These are phyloP conservation scores for Molanna angustata DNA, from an alignment of 2,888 invertebrate genomes.

Conservation along the genomic window DNA sequence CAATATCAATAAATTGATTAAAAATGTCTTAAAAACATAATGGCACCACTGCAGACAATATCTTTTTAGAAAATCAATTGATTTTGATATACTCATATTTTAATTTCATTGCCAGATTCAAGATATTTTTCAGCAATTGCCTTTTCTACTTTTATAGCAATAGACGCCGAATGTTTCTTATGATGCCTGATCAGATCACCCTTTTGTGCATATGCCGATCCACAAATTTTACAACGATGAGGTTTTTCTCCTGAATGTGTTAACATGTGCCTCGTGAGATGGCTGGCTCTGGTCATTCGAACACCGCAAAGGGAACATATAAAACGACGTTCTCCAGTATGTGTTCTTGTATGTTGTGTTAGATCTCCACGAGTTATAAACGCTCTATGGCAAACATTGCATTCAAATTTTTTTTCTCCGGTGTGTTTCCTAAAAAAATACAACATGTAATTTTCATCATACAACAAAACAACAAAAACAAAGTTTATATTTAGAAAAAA, in stretches of 20 bases:
- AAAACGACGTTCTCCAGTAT: conserved; percentile 46
- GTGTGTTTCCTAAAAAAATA: conserved; percentile 44
- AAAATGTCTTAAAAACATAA: no score
- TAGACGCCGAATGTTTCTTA: conserved; percentile 37
- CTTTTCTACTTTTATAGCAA: no score
- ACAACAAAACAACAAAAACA: no score
- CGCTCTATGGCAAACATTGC: conserved; percentile 44
- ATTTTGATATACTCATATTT: no score
- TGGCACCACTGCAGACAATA: no score
- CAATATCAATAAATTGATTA: no score
- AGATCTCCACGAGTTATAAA: conserved; percentile 51
- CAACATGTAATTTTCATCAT: neutral
- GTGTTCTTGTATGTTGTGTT: conserved; percentile 47
- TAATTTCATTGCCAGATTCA: no score
- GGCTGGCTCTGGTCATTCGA: conserved; percentile 45
- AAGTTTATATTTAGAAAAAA: no score
- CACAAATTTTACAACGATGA: conserved; percentile 39
- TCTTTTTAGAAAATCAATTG: no score
- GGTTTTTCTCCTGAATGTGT: conserved; percentile 34
- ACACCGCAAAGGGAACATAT: conserved; percentile 47
- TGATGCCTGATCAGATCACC: conserved; percentile 40
- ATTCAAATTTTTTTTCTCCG: conserved; percentile 51
- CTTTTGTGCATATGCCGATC: conserved; percentile 39
- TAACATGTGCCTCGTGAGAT: conserved; percentile 47
- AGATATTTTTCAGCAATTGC: no score